phyloP scores from a whole-genome alignment of 2,888 invertebrate genomes.

The Nudaria mundana region DNA sequence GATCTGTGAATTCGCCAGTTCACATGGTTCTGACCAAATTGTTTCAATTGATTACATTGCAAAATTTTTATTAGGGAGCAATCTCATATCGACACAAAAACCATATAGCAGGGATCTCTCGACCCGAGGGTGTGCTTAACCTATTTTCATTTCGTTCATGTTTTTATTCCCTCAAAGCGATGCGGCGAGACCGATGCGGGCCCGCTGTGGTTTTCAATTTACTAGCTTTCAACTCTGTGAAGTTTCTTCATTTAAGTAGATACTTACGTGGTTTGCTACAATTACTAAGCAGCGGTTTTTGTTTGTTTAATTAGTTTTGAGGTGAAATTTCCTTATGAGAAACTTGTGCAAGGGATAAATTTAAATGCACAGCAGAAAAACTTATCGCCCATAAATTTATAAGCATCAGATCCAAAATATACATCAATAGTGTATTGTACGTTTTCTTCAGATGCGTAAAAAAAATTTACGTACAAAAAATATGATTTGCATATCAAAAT shows the following conservation, averaged over 20 bases:
- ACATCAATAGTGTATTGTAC: no score
- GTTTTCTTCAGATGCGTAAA: no score
- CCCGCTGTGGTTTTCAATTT: slow-evolving; percentile 61
- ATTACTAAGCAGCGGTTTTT: slow-evolving; percentile 27
- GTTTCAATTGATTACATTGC: slow-evolving; percentile 40
- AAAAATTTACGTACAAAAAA: no score
- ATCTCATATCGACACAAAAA: slow-evolving; percentile 53
- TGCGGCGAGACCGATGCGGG: slow-evolving; percentile 44
- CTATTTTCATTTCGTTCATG: slow-evolving; percentile 64
- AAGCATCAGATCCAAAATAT: no score
- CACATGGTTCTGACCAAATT: slow-evolving; percentile 24
- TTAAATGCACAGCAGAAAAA: no score
- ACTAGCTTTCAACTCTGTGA: slow-evolving; percentile 39
- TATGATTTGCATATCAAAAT: no score
- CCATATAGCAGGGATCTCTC: slow-evolving; percentile 45
- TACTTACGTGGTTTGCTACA: slow-evolving; percentile 29
- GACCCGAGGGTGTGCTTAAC: slow-evolving; percentile 62
- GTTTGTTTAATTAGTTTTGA: slow-evolving; percentile 33
- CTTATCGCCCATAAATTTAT: no score
- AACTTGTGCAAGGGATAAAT: no score
- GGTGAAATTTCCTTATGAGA: slow-evolving; percentile 14
- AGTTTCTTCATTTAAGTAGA: slow-evolving; percentile 29
- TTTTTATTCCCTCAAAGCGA: slow-evolving; percentile 55
- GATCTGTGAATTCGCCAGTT: neutral
- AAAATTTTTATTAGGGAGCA: slow-evolving; percentile 49